phyloP scores from a whole-genome alignment of 2,888 invertebrate genomes.

The Drosophila ezoana region DNA sequence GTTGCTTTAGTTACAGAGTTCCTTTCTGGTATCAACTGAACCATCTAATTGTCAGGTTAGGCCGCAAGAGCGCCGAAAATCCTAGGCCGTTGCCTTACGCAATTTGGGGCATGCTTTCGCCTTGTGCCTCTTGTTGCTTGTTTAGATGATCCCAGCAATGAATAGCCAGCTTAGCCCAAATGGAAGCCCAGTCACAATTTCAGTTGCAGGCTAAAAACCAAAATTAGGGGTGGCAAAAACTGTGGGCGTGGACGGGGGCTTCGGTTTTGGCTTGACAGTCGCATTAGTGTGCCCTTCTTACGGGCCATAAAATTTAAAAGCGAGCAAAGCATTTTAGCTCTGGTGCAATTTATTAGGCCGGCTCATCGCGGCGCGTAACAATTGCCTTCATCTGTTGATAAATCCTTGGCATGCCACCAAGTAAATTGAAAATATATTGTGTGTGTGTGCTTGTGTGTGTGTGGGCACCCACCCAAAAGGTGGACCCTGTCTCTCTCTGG shows the following conservation, averaged over 20 bases:
- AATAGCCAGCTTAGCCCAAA: conserved; percentile 76
- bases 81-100: conserved; percentile 35
- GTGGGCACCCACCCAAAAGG: conserved; percentile 26
- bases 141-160: conserved; percentile 77
- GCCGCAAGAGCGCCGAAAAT: conserved; percentile 35
- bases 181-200: conserved; percentile 36
- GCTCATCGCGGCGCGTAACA: conserved; percentile 76
- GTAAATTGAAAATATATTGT: conserved; percentile 75
- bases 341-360: conserved; percentile 77
- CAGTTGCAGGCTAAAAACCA: conserved; percentile 55
- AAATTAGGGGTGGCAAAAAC: conserved; percentile 69
- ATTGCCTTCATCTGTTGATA: conserved; percentile 80
- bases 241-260: conserved; percentile 7
- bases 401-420: conserved; percentile 78
- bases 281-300: conserved; percentile 75
- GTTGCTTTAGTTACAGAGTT: conserved; percentile 33
- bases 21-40: conserved; percentile 57
- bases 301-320: conserved; percentile 81
- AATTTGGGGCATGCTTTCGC: conserved; percentile 45
- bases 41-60: conserved; percentile 73
- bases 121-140: conserved; percentile 68
- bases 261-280: conserved; percentile 55
- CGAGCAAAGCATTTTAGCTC: conserved; percentile 80
- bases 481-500: conserved; percentile 26
- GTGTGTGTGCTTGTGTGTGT: conserved; percentile 18